Percentiles rank a stretch among this genome's conserved stretches.
phyloP scores from a whole-genome alignment of 2,797 vertebrate genomes.

The Euphonia xanthogaster region DNA sequence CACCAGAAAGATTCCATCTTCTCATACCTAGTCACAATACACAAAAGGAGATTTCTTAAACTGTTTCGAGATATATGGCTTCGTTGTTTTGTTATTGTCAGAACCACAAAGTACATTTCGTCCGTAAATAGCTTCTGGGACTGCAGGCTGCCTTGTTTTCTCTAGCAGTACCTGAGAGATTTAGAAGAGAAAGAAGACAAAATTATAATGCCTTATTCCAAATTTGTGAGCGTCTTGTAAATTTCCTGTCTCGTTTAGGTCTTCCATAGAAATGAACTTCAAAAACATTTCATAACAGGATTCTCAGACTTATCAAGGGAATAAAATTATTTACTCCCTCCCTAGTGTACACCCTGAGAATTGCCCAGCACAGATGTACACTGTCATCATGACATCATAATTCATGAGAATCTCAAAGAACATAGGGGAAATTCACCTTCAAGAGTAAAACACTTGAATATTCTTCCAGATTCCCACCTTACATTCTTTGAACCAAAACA shows the following conservation, averaged over 20 bases:
- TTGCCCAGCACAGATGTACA: accelerated
- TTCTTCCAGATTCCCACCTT: background rate
- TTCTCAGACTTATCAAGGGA: background rate
- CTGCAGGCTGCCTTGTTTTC: background rate
- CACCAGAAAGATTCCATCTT: background rate
- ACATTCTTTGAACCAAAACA: background rate
- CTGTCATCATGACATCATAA: no score
- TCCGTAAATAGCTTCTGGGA: background rate
- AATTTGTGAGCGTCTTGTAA: background rate
- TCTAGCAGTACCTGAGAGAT: background rate
- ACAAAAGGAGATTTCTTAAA: background rate
- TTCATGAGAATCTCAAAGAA: background rate
- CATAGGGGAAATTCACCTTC: background rate
- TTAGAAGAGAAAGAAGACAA: background rate
- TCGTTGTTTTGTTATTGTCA: background rate
- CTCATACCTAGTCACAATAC: background rate
- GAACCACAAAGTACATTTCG: background rate
- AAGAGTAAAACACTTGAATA: background rate
- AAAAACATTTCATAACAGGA: background rate
- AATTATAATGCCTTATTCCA: background rate
- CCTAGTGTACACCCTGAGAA: background rate
- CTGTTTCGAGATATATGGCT: background rate
- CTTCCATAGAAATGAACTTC: background rate
- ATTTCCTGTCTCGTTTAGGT: background rate
- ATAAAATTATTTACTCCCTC: background rate